Conservation (phyloP, 2,113 vertebrate species). For the Neolamprologus cancellatus region DNA sequence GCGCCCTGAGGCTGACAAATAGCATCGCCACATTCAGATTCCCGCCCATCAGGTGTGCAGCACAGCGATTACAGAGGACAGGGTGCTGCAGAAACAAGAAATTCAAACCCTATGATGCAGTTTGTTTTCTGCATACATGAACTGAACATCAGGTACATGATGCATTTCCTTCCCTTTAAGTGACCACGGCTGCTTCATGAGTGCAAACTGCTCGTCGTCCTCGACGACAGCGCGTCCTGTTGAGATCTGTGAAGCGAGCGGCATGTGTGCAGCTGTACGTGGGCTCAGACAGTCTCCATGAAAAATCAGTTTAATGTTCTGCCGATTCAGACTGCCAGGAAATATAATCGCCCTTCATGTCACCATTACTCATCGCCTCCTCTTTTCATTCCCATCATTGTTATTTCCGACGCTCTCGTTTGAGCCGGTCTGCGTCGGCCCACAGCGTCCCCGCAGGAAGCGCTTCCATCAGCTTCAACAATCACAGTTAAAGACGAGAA, state of each 20-base stretch:
- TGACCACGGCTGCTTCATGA: background rate
- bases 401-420: background rate
- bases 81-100: background rate
- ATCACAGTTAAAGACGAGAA: background rate
- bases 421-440: background rate
- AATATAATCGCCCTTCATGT: background rate
- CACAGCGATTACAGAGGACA: background rate
- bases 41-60: background rate
- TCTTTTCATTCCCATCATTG: background rate
- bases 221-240: background rate
- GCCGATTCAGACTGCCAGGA: constrained; percentile 9
- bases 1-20: background rate
- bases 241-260: background rate
- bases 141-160: background rate
- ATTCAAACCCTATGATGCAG: background rate
- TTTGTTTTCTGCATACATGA: rapidly evolving
- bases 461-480: background rate
- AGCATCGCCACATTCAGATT: background rate
- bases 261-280: background rate
- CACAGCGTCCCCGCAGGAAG: background rate
- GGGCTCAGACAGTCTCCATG: background rate
- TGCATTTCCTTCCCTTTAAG: rapidly evolving
- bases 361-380: constrained; percentile 11
- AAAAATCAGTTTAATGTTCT: background rate
- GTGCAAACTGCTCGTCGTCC: rapidly evolving